These are phyloP conservation scores for Anhinga rufa DNA, from an alignment of 2,113 vertebrate genomes.

Conservation along the genomic window DNA sequence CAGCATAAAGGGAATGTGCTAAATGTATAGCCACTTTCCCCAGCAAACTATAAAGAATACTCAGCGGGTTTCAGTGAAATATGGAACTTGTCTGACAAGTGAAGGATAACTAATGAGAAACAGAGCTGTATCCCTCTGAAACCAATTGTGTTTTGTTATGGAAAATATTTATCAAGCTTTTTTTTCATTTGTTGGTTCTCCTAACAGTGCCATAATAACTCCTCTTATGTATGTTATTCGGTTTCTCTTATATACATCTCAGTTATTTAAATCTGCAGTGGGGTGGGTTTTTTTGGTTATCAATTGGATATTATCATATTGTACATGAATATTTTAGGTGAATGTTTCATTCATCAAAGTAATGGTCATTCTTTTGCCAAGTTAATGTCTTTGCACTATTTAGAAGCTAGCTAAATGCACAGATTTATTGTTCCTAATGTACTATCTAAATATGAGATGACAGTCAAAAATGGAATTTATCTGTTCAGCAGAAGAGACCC, in stretches of 20 bases:
- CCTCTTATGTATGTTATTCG: background rate
- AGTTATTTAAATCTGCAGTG: background rate
- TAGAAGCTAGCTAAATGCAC: constrained; percentile 19
- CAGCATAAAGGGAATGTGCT: constrained; percentile 47
- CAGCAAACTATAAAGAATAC: constrained; percentile 53
- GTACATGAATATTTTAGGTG: constrained; percentile 55
- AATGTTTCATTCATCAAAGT: constrained; percentile 56
- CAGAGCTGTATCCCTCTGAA: constrained; percentile 64
- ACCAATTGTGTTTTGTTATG: constrained; percentile 72
- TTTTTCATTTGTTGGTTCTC: constrained; percentile 57
- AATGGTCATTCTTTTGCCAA: constrained; percentile 63
- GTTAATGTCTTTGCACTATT: constrained; percentile 40
- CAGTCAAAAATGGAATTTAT: constrained; percentile 55
- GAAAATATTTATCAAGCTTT: constrained; percentile 71
- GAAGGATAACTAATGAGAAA: constrained; percentile 70
- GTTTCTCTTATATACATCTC: background rate
- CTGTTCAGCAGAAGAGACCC: constrained; percentile 41
- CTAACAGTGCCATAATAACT: constrained; percentile 42
- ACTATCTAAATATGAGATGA: constrained; percentile 20
- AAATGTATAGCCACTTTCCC: constrained; percentile 51
- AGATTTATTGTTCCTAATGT: constrained; percentile 48
- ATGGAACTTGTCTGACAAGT: constrained; percentile 64
- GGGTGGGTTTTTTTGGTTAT: background rate
- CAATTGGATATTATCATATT: constrained; percentile 19
- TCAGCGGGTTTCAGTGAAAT: constrained; percentile 53